Evolutionary conservation across 2,113 vertebrate genomes (phyloP).

Genomic region (Ariopsis seemanni): DNA sequence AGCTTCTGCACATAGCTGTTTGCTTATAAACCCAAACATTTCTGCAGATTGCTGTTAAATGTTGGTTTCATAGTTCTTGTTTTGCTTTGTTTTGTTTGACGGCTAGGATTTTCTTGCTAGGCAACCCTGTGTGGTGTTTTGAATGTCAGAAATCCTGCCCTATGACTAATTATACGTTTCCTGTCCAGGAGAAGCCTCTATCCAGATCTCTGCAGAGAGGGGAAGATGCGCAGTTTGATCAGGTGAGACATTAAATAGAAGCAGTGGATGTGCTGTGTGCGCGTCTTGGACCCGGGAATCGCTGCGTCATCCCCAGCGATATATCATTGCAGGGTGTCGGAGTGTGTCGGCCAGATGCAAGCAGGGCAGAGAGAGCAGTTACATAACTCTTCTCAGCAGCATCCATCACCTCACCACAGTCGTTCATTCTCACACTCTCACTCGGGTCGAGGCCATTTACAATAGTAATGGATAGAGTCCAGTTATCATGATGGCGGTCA

Average conservation of each 20-base stretch:
- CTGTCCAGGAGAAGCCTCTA: slow-evolving; percentile 89
- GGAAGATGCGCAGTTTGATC: slow-evolving; percentile 99
- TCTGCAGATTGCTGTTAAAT: not conserved
- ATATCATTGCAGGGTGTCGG: slow-evolving; percentile 67
- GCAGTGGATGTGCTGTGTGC: slow-evolving; percentile 8
- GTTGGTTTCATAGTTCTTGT: too few relatives aligned
- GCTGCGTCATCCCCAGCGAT: slow-evolving; percentile 75
- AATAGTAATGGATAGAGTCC: too few relatives aligned
- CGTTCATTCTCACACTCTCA: slow-evolving; percentile 15
- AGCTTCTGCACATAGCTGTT: not conserved
- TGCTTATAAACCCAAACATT: not conserved
- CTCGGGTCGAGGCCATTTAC: not conserved
- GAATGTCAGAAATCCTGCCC: not conserved
- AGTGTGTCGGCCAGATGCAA: slow-evolving; percentile 61
- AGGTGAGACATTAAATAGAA: slow-evolving; percentile 74
- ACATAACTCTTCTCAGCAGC: slow-evolving; percentile 65
- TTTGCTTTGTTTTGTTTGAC: not conserved
- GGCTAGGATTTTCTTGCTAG: not conserved
- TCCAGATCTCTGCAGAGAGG: slow-evolving; percentile 98
- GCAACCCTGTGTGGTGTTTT: not conserved
- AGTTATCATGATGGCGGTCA: not conserved
- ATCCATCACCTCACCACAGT: slow-evolving; percentile 61
- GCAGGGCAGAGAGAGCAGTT: slow-evolving; percentile 67
- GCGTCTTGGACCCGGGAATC: slow-evolving; percentile 51
- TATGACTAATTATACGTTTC: not conserved